Base-by-base conservation (phyloP, 2,797 vertebrate genomes). In the Triplophysa yarkandensis region DNA sequence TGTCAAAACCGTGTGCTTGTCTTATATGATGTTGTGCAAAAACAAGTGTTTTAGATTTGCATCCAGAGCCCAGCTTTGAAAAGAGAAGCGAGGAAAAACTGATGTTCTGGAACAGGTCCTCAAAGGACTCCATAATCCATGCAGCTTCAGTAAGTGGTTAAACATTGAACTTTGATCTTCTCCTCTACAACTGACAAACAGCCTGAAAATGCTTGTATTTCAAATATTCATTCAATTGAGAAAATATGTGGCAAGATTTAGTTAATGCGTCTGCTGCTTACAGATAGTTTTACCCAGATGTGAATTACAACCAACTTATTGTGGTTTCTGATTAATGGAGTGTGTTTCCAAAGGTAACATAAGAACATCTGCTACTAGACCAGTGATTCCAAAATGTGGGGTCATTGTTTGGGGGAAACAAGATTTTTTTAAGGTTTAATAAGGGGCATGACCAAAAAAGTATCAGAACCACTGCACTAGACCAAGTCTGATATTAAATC, bases 11-110 rank as follows among this genome's bases (percentile, higher is more conserved):
- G 68, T 82, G 72, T 78, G 77, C 78, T 80, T 36, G 54, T 71
- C 30, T 77, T 54, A 78, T 82, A 84, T 77, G 80, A 83, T 23
- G 46, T 80, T 23, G 62, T 76, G 64, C 76, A 72, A 87, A 85
- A 86, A 81, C 67, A 77, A 55, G 46, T 66, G 48, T 30, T 66
- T 64, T 9, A 32, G 62, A 70, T 63, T 61, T 71, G 58, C 57
- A 52, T 52, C 1, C 1, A 46, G 32, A 71, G 23, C 21, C 73
- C 43, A 71, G 55, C 19, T 60, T 28, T 17, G 6, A 28, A 57
- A 57, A 28, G 41, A 48, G 27, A 70, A 21, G 14, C 25, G 41
- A 61, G 41, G 2, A 70, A 23, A 70, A 28, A 14, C 57, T 52
- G 58, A 30, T 32, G 55, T 41, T 71, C 21, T 34, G 6, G 11